Conservation (phyloP, 2,888 invertebrate species). For the Catocala sponsa region DNA sequence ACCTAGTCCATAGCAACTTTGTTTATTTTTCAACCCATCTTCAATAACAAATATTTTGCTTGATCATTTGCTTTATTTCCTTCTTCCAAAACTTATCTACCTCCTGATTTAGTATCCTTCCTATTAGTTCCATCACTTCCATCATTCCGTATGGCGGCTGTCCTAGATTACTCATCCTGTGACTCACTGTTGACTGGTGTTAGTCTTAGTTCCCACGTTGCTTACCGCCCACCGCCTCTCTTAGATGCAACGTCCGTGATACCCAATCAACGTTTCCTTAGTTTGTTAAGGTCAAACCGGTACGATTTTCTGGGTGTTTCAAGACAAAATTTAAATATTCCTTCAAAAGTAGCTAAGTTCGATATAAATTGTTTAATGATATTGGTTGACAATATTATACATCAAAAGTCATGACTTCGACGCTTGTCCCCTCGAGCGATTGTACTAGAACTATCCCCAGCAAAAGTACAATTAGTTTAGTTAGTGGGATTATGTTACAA, state of each 20-base stretch:
- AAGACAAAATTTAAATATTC: neutral
- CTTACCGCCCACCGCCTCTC: slow-evolving; percentile 60
- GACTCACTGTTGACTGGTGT: slow-evolving; percentile 58
- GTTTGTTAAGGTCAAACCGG: slow-evolving; percentile 44
- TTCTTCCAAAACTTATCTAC: neutral
- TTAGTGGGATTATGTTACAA: slow-evolving; percentile 24
- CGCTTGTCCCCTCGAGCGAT: slow-evolving; percentile 4
- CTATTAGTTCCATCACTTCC: slow-evolving; percentile 19
- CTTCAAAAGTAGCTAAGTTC: neutral
- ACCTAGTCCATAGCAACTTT: neutral
- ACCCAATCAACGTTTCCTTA: slow-evolving; percentile 59
- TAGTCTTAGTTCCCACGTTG: slow-evolving; percentile 65
- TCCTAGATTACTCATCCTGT: slow-evolving; percentile 49
- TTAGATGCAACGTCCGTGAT: slow-evolving; percentile 57
- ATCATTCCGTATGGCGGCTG: slow-evolving; percentile 44
- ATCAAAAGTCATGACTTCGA: slow-evolving; percentile 12
- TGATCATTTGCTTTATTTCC: neutral
- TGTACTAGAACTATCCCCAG: slow-evolving; percentile 3
- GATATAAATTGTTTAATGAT: neutral
- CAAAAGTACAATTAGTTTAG: slow-evolving; percentile 14
- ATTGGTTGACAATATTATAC: neutral
- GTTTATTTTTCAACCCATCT: neutral
- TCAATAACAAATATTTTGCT: too few relatives aligned
- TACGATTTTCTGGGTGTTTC: slow-evolving; percentile 5
- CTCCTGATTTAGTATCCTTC: slow-evolving; percentile 3